Conservation (phyloP, 2,888 invertebrate genomes). For the Xestia c-nigrum region DNA sequence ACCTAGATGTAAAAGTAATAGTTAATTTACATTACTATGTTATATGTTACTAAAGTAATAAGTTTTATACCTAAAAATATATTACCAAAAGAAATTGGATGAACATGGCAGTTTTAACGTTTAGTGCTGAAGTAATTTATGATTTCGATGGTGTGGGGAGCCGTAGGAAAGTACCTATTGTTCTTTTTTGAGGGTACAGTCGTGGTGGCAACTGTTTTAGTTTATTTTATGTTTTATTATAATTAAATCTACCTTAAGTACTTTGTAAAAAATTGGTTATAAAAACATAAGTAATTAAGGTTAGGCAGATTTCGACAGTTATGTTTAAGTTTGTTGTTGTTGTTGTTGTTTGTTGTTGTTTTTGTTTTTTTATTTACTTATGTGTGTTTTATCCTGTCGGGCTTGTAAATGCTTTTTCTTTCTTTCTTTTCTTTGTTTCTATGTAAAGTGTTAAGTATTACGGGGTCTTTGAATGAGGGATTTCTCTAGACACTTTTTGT, state of each 20-base stretch:
- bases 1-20: background rate
- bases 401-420: too few species aligned
- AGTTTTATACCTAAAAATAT: constrained; percentile 24
- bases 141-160: constrained; percentile 56
- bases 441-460: too few species aligned
- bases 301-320: too few species aligned
- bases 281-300: too few species aligned
- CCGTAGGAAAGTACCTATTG: constrained; percentile 58
- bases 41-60: background rate
- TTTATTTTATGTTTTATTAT: background rate
- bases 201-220: background rate
- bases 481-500: too few species aligned
- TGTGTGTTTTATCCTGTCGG: too few species aligned
- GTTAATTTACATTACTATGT: background rate
- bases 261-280: background rate
- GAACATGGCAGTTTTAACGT: constrained; percentile 45
- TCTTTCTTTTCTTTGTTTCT: too few species aligned
- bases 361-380: too few species aligned
- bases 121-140: constrained; percentile 64
- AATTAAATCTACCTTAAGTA: background rate
- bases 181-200: constrained; percentile 60
- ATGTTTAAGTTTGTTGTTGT: too few species aligned
- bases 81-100: constrained; percentile 30
- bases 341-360: too few species aligned
- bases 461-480: too few species aligned